Base-by-base conservation (phyloP, 2,888 invertebrate species). In the Tupiocoris notatus region DNA sequence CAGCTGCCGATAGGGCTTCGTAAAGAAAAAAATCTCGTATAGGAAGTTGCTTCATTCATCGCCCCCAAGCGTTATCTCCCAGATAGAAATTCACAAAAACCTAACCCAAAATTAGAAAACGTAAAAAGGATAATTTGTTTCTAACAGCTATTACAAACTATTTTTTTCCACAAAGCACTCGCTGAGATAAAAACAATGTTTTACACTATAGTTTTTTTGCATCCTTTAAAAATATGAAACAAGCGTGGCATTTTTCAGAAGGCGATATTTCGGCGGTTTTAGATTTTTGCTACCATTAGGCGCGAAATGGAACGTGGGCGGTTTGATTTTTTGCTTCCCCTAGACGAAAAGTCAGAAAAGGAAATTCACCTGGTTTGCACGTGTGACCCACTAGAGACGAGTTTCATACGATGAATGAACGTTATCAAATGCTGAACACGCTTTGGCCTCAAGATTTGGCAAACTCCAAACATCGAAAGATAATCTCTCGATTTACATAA, bases 101-200 rank as follows among this genome's bases (percentile, higher is more conserved):
- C 39, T 39, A 39, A 39, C 12, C 39, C 3, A 39, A 39, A 39
- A 39, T 39, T 12, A 39, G 39, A 39, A 12, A 64, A 64, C 7
- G 21, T 57, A 21, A 67, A 67, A 21, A 57, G 16, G 17, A 12
- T n/a, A 57, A 22, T 20, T 17, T 54, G 39, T 22, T 21, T 70
- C 58, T 70, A 70, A 70, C 25, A 59, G 59, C 70, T 59, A 70
- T 70, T 70, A 70, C 59, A 58, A 70, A 70, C 61, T 67, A 67
- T 65, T 67, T 67, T 65, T 1, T 67, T 67, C 56, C 67, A 57
- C 67, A 57, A 67, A 67, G 67, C 57, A 56, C 22, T 39, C 39
- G 25, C 57, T n/a, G 17, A 67, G 2, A 54, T n/a, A 22, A 56
- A 67, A 57, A 20, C 57, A 67, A 67, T 39, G 21, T 57, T 56